These are phyloP conservation scores for Apostichopus japonicus DNA, from an alignment of 35 echinoderm and acorn worm species.

Conservation along the genomic window DNA sequence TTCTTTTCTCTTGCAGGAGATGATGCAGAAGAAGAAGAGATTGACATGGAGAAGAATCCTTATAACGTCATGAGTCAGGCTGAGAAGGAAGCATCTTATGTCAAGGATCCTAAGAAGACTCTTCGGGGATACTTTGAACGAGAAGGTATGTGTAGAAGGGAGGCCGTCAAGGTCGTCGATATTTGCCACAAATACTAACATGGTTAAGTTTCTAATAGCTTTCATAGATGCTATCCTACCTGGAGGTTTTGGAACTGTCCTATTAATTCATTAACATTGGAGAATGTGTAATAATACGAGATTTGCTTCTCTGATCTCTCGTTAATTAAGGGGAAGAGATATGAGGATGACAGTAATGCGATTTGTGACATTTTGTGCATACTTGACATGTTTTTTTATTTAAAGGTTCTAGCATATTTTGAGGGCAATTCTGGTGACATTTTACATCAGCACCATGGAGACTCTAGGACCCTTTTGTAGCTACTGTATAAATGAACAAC, in stretches of 20 bases:
- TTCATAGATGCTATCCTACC: neutral
- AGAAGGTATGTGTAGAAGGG: slow-evolving; percentile 70
- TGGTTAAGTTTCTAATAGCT: neutral
- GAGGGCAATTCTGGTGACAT: too few species aligned
- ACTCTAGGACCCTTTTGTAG: too few species aligned
- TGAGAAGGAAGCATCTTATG: slow-evolving; percentile 83
- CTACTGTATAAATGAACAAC: too few species aligned
- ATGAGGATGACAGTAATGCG: too few species aligned
- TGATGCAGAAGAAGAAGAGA: slow-evolving; percentile 70
- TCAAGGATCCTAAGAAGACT: slow-evolving; percentile 97
- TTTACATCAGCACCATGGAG: too few species aligned
- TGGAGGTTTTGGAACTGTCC: neutral
- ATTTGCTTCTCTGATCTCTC: too few species aligned
- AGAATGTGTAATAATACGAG: too few species aligned
- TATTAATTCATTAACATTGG: too few species aligned
- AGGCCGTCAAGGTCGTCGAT: neutral
- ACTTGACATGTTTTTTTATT: too few species aligned
- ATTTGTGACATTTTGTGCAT: too few species aligned
- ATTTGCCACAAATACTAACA: neutral
- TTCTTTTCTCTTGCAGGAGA: slow-evolving; percentile 50
- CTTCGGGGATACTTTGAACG: slow-evolving; percentile 97
- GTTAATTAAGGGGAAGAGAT: too few species aligned
- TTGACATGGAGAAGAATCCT: slow-evolving; percentile 67
- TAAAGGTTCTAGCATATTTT: too few species aligned
- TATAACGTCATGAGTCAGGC: slow-evolving; percentile 68